Percentiles rank a stretch among this genome's conserved stretches.
Conservation (phyloP, 2,888 invertebrate species). For the Apocheima hispidaria region DNA sequence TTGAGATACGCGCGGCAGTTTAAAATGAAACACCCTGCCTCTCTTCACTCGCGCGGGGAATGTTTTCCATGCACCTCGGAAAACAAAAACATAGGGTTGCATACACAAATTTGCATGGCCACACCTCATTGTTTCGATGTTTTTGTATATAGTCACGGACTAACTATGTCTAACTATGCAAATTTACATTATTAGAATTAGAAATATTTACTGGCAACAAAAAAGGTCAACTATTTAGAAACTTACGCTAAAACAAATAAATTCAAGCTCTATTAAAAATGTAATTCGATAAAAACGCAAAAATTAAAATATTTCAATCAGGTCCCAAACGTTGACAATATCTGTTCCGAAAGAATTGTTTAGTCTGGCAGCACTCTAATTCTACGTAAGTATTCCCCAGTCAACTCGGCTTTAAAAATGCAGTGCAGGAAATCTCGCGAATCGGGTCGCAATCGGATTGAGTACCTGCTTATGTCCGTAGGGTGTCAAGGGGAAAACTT, state of each 20-base stretch:
- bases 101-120: too few species aligned
- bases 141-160: too few species aligned
- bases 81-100: too few species aligned
- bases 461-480: slow-evolving; percentile 4
- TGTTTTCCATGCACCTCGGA: too few species aligned
- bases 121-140: too few species aligned
- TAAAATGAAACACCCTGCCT: too few species aligned
- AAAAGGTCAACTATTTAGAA: too few species aligned
- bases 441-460: slow-evolving; percentile 13
- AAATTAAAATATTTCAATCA: background rate
- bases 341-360: background rate
- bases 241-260: too few species aligned
- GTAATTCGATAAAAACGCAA: background rate
- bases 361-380: background rate
- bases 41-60: too few species aligned
- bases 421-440: slow-evolving; percentile 6
- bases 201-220: too few species aligned
- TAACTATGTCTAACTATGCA: background rate
- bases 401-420: slow-evolving; percentile 11
- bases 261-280: background rate
- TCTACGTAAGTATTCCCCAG: slow-evolving; percentile 8
- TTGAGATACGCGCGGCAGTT: too few species aligned
- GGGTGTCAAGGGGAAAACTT: slow-evolving; percentile 1
- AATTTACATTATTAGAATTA: too few species aligned
- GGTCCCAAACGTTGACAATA: background rate